A percentile compares a stretch with the other conserved stretches of the same genome.
Evolutionary conservation across 30 jellyfish, hydroid and myxozoan genomes (phyloP).

Genomic region (Pseudorhiza aurosa): DNA sequence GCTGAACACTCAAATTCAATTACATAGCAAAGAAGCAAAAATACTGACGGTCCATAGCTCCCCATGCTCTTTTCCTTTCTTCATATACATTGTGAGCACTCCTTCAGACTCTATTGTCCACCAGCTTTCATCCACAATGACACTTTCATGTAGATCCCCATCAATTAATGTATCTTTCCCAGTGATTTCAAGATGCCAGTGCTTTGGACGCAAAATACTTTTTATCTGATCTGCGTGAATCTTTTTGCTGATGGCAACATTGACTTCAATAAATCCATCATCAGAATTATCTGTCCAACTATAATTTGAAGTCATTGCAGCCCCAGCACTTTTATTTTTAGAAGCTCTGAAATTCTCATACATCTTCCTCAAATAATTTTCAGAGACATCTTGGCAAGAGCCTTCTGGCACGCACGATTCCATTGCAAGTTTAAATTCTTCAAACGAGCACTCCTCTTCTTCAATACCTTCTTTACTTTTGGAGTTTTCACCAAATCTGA

Average conservation of each 20-base stretch:
- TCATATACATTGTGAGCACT: constrained; percentile 81
- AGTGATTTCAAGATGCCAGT: constrained; percentile 79
- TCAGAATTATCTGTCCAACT: constrained; percentile 81
- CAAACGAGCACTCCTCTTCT: constrained; percentile 60
- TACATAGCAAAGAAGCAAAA: too few species aligned
- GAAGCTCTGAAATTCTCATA: constrained; percentile 51
- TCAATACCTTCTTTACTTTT: neutral
- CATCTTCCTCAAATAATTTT: constrained; percentile 63
- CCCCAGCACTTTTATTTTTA: constrained; percentile 60
- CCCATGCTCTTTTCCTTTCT: constrained; percentile 57
- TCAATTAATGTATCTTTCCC: constrained; percentile 58
- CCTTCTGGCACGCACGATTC: constrained; percentile 48
- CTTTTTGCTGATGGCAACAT: constrained; percentile 70
- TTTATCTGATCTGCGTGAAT: constrained; percentile 42
- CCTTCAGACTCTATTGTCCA: constrained; percentile 97
- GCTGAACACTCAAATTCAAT: too few species aligned
- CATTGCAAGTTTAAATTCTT: constrained; percentile 85
- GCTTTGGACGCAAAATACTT: constrained; percentile 54
- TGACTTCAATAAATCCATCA: constrained; percentile 75
- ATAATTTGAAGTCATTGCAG: constrained; percentile 72
- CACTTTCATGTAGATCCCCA: constrained; percentile 71
- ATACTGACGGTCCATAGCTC: constrained; percentile 83
- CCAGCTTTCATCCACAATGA: constrained; percentile 66
- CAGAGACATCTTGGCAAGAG: constrained; percentile 34
- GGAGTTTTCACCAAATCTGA: neutral